Evolutionary conservation across 2,113 vertebrate species (phyloP).

Genomic region (Sceloporus undulatus): DNA sequence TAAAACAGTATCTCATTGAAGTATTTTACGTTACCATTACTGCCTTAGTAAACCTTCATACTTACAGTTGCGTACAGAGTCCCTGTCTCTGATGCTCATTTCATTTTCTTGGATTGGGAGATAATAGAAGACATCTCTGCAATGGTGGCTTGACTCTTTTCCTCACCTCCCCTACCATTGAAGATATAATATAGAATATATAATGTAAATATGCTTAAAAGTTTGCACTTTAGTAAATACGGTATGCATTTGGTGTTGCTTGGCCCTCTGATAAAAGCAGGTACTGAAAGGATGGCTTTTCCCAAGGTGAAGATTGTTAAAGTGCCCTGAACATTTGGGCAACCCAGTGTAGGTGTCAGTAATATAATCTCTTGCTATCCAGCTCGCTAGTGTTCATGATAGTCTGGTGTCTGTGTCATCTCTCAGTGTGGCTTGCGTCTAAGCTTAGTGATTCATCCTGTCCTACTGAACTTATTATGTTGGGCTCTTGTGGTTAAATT

Average conservation of each 20-base stretch:
- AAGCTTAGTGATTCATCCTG: slow-evolving; percentile 29
- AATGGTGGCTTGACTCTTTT: neutral
- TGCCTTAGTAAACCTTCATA: neutral
- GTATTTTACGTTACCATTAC: neutral
- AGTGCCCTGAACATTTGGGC: rapidly evolving
- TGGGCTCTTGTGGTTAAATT: neutral
- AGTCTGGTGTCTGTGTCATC: slow-evolving; percentile 18
- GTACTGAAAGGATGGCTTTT: neutral
- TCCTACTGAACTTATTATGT: slow-evolving; percentile 25
- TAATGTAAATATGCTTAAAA: neutral
- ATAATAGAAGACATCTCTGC: neutral
- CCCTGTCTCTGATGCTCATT: neutral
- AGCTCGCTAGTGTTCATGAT: slow-evolving; percentile 1
- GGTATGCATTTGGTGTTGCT: neutral
- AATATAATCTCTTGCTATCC: neutral
- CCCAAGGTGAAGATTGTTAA: neutral
- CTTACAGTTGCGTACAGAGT: neutral
- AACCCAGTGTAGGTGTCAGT: rapidly evolving
- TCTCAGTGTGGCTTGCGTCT: rapidly evolving
- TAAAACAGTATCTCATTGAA: neutral
- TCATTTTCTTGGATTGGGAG: neutral
- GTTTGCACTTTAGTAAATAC: neutral
- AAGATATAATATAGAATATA: neutral
- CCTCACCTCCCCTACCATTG: no score
- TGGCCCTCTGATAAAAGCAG: neutral